Evolutionary conservation across 2,113 vertebrate genomes (phyloP).

Genomic region (Panurus biarmicus): DNA sequence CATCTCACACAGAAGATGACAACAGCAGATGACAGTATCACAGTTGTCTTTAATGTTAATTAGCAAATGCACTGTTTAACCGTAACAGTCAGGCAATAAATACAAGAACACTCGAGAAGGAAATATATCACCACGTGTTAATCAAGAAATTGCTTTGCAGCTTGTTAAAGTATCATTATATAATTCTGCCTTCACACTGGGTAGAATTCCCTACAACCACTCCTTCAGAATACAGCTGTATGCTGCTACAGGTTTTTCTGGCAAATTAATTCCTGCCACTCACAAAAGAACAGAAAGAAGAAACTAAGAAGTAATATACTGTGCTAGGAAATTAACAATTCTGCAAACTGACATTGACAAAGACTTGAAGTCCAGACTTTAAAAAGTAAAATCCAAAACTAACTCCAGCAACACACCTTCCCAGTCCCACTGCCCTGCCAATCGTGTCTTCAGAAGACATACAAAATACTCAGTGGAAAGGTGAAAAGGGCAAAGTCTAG

Average conservation of each 20-base stretch:
- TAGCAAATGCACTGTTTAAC: neutral
- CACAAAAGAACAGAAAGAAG: neutral
- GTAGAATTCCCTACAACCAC: neutral
- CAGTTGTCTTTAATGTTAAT: neutral
- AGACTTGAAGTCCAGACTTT: neutral
- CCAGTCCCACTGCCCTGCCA: neutral
- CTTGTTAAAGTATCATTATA: neutral
- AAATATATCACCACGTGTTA: neutral
- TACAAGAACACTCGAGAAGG: neutral
- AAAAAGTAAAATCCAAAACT: neutral
- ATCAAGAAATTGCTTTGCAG: neutral
- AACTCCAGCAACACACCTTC: neutral
- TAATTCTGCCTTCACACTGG: neutral
- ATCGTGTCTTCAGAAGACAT: neutral
- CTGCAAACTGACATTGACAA: neutral
- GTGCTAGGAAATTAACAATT: neutral
- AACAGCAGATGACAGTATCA: neutral
- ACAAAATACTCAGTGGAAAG: neutral
- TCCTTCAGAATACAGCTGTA: neutral
- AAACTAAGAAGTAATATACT: neutral
- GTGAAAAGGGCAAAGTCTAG: neutral
- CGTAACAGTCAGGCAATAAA: neutral
- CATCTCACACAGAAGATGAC: neutral
- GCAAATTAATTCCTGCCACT: neutral
- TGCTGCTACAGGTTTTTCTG: neutral